Conservation (phyloP, 2,797 vertebrate genomes). For the Malurus leucopterus region DNA sequence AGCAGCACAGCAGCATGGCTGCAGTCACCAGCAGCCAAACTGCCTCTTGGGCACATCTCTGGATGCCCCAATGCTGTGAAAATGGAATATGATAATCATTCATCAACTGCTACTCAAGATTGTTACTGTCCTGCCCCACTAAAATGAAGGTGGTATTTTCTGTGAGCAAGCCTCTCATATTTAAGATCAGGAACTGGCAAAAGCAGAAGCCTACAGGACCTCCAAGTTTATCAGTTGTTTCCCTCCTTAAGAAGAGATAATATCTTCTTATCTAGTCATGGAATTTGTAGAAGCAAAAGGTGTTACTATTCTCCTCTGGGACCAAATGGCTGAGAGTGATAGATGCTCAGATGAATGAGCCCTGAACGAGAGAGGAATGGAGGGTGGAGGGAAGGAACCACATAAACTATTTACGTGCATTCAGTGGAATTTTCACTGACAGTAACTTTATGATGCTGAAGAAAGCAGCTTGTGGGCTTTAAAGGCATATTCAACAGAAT, state of each 20-base stretch:
- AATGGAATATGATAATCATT: not conserved
- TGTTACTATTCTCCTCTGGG: not conserved
- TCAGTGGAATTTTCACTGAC: not conserved
- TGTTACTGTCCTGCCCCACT: not conserved
- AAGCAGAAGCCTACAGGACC: not conserved
- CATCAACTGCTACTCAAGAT: not conserved
- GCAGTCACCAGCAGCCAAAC: not conserved
- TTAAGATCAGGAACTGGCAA: not conserved
- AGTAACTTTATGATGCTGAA: not conserved
- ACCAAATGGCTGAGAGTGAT: constrained; percentile 39
- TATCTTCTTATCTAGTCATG: constrained; percentile 20
- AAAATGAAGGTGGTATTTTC: not conserved
- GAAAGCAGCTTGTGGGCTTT: not conserved
- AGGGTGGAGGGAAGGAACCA: not conserved
- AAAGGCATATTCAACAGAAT: not conserved
- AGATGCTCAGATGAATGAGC: not conserved
- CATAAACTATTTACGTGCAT: not conserved
- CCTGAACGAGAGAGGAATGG: not conserved
- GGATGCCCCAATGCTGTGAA: not conserved
- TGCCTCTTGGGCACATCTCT: not conserved
- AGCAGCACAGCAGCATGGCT: not conserved
- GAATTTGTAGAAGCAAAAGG: constrained; percentile 46
- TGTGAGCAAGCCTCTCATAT: not conserved
- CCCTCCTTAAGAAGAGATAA: not conserved
- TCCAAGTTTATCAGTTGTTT: not conserved